Conservation (phyloP, 2,797 vertebrate species). For the Falco cherrug region DNA sequence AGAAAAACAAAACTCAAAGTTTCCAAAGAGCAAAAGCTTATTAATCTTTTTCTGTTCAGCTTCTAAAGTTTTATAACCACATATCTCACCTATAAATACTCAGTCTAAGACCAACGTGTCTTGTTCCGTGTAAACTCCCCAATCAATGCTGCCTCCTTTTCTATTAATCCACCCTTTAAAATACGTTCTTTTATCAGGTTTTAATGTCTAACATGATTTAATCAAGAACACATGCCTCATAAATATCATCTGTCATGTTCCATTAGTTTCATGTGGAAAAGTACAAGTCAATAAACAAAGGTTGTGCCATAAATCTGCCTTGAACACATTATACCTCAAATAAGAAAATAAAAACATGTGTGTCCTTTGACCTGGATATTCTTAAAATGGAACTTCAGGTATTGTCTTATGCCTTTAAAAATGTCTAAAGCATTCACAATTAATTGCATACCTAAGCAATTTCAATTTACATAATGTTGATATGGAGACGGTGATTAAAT, state of each 20-base stretch:
- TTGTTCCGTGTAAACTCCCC: slow-evolving; percentile 63
- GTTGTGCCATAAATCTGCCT: slow-evolving; percentile 84
- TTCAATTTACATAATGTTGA: slow-evolving; percentile 75
- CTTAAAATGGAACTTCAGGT: slow-evolving; percentile 76
- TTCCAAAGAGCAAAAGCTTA: slow-evolving; percentile 45
- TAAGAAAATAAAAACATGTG: slow-evolving; percentile 85
- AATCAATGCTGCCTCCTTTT: slow-evolving; percentile 73
- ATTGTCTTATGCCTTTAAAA: slow-evolving; percentile 75
- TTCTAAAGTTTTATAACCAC: slow-evolving; percentile 54
- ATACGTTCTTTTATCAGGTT: slow-evolving; percentile 81
- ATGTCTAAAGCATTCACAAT: slow-evolving; percentile 72
- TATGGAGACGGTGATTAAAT: slow-evolving; percentile 72
- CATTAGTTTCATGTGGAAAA: slow-evolving; percentile 83
- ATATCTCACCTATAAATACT: slow-evolving; percentile 47
- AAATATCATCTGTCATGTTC: slow-evolving; percentile 84
- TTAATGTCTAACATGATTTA: slow-evolving; percentile 85
- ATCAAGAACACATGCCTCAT: slow-evolving; percentile 83
- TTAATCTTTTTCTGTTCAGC: slow-evolving; percentile 41
- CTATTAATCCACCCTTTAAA: slow-evolving; percentile 78
- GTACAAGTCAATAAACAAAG: slow-evolving; percentile 86
- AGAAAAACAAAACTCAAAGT: slow-evolving; percentile 25
- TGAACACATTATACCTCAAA: slow-evolving; percentile 85
- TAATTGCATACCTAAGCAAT: slow-evolving; percentile 75
- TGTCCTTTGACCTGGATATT: slow-evolving; percentile 82
- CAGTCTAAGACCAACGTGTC: slow-evolving; percentile 53